Evolutionary conservation across 2,797 vertebrate genomes (phyloP).

Genomic region (Falco peregrinus): DNA sequence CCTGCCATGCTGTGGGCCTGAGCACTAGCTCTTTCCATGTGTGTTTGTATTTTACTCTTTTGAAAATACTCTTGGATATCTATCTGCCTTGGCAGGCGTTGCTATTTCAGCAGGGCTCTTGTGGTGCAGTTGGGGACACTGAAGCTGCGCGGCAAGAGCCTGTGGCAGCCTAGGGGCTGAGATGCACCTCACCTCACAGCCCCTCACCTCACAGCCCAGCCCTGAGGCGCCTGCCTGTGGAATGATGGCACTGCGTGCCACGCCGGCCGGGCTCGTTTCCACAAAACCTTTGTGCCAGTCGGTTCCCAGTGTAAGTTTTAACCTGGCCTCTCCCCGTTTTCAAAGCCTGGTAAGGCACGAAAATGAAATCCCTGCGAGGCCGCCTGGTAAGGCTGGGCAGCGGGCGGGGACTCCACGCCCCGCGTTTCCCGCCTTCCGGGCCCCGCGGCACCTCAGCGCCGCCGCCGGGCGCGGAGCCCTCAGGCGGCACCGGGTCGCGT

Average conservation of each 20-base stretch:
- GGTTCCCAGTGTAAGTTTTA: fast-evolving
- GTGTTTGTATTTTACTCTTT: neutral
- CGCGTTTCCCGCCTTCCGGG: neutral
- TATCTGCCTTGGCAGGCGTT: neutral
- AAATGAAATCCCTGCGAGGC: fast-evolving
- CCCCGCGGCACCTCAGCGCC: too few relatives aligned
- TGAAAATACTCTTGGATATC: neutral
- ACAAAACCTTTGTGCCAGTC: fast-evolving
- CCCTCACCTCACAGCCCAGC: too few relatives aligned
- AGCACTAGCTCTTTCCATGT: neutral
- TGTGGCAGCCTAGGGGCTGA: fast-evolving
- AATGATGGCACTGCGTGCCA: fast-evolving
- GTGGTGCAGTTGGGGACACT: fast-evolving
- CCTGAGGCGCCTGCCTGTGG: fast-evolving
- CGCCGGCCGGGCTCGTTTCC: neutral
- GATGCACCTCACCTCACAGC: neutral
- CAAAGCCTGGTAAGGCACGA: fast-evolving
- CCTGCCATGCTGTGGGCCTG: fast-evolving
- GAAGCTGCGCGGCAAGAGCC: too few relatives aligned
- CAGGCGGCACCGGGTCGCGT: too few relatives aligned
- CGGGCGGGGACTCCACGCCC: fast-evolving
- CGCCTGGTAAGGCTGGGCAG: too few relatives aligned
- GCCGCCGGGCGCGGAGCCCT: too few relatives aligned
- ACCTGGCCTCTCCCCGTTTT: fast-evolving
- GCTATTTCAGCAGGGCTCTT: fast-evolving